These are phyloP conservation scores for Palythoa caribaeorum DNA, from an alignment of 92 coral and sea anemone genomes.

Conservation along the genomic window DNA sequence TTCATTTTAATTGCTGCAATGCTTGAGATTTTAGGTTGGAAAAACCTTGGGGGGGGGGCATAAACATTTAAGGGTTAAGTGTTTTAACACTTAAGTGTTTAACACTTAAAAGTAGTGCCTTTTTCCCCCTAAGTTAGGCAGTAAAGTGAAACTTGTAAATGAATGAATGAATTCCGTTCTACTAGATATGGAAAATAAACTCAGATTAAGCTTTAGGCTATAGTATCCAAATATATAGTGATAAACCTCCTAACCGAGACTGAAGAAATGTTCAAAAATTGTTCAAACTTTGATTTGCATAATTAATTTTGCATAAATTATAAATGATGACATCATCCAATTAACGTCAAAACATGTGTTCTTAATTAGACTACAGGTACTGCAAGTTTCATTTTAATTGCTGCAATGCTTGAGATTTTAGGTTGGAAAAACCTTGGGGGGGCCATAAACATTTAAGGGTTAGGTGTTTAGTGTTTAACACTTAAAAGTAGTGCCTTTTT, in stretches of 20 bases:
- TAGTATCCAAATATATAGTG: conserved; percentile 19
- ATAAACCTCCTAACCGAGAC: too few species aligned
- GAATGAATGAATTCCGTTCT: conserved; percentile 5
- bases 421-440: conserved; percentile 26
- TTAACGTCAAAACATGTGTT: background rate
- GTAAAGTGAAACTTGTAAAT: conserved; percentile 18
- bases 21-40: conserved; percentile 19
- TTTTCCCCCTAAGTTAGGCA: conserved; percentile 22
- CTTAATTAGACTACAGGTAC: conserved; percentile 1
- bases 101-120: background rate
- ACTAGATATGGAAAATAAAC: conserved; percentile 27
- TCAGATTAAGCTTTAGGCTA: conserved; percentile 20
- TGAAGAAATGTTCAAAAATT: background rate
- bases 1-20: conserved; percentile 15
- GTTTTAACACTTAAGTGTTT: background rate
- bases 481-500: conserved; percentile 9
- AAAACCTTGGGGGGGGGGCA: conserved; percentile 19
- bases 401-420: conserved; percentile 12
- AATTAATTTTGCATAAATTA: conserved; percentile 13
- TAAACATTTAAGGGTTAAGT: conserved; percentile 31
- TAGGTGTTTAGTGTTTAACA: background rate
- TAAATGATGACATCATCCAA: conserved; percentile 25
- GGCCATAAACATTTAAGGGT: conserved; percentile 33
- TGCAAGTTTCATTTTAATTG: conserved; percentile 10
- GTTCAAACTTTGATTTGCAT: conserved; percentile 20